Evolutionary conservation across 1,140 invertebrate genomes (phyloP), one percentile per base, ranked within the genome.

Genomic region (Pteromalus puparum): DNA sequence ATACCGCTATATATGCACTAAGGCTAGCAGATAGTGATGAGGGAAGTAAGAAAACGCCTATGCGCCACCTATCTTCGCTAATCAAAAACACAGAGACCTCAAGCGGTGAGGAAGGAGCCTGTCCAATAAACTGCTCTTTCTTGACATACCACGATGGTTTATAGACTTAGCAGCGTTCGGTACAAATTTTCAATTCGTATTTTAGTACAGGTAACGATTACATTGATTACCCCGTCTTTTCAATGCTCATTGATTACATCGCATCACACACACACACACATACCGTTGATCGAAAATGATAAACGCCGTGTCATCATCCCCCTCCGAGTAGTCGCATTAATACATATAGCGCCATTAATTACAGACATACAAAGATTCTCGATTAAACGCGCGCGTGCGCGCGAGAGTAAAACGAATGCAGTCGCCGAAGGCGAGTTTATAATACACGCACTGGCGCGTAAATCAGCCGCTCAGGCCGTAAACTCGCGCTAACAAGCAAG

Each of bases 401-500:
- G 53, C 5, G 30, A 30, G 38, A 75, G 46, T 21, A 61, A 6
- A 61, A 61, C 21, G 53, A 61, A n/a, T 61, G 7, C 53, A 30
- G 48, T 65, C 18, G 53, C 30, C 30, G 18, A 38, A 75, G 34
- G 65, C 46, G 38, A 13, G 26, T 7, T 2, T 34, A n/a, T 75
- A 30, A 26, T 38, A 28, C 34, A 28, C 30, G 12, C 18, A 26
- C 24, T 12, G 26, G 26, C 38, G 21, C 61, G 72, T 83, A 83
- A 83, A 83, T 83, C 76, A 83, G 82, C 42, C 46, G 28, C 7
- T n/a, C 53, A 0, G 15, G n/a, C 76, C 18, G 48, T 84, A 84
- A 84, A 84, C 26, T 79, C 30, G 68, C 76, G 68, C 76, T 80
- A 84, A 84, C 83, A 80, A 74, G 83, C 83, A 30, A 78, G 24